Percentiles rank a stretch among this genome's conserved stretches.
Conservation (phyloP, 2,888 invertebrate species). For the Aphodius granarius region DNA sequence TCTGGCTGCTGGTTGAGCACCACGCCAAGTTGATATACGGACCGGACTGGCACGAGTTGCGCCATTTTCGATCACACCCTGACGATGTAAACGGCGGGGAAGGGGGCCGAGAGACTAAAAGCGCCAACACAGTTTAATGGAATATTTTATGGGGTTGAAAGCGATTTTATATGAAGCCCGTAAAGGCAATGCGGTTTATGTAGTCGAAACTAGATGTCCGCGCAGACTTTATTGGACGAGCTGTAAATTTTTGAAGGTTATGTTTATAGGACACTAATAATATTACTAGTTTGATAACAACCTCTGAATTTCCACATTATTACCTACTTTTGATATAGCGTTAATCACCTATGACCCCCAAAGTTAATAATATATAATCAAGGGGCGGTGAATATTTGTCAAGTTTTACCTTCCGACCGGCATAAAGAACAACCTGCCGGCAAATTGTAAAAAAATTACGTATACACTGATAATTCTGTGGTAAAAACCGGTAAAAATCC, state of each 20-base stretch:
- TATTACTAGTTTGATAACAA: neutral
- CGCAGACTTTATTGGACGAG: neutral
- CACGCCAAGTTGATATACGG: neutral
- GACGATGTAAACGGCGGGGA: neutral
- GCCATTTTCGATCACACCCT: constrained; percentile 5
- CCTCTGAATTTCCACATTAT: neutral
- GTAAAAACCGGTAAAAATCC: too few species aligned
- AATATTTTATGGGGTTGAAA: constrained; percentile 12
- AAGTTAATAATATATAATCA: too few species aligned
- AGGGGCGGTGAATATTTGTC: too few species aligned
- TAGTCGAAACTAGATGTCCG: neutral
- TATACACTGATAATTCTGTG: too few species aligned
- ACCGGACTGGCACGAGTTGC: neutral
- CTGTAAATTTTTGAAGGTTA: neutral
- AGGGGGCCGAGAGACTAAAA: neutral
- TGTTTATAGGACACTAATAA: neutral
- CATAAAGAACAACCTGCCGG: too few species aligned
- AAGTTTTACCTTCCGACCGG: too few species aligned
- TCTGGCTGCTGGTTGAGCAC: neutral
- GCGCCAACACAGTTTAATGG: constrained; percentile 3
- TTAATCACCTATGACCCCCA: too few species aligned
- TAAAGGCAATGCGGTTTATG: constrained; percentile 3
- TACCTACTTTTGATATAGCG: neutral
- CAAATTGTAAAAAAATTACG: too few species aligned
- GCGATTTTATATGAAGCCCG: constrained; percentile 1